Evolutionary conservation across 1,140 invertebrate genomes (phyloP).

Genomic region (Drosophila oshimai): DNA sequence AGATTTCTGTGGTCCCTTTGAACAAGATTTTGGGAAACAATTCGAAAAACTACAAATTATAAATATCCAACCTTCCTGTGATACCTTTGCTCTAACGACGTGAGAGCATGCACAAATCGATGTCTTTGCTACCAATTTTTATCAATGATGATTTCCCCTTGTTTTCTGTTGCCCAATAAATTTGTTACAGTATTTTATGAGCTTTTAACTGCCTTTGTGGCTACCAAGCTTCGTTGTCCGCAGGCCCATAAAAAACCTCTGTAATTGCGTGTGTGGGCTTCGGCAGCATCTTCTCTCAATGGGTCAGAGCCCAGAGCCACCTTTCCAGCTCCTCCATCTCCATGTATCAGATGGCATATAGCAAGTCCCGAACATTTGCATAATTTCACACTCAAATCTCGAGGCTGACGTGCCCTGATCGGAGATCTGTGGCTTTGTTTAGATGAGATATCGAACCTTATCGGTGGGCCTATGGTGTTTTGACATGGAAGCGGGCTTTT

Average conservation of each 20-base stretch:
- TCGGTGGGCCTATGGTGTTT: slow-evolving; percentile 40
- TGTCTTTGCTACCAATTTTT: neutral
- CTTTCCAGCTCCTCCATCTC: slow-evolving; percentile 25
- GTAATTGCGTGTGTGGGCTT: slow-evolving; percentile 58
- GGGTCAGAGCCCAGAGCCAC: no score
- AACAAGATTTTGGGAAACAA: no score
- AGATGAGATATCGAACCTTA: slow-evolving; percentile 24
- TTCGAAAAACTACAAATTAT: no score
- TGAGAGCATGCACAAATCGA: slow-evolving; percentile 20
- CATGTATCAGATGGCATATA: slow-evolving; percentile 12
- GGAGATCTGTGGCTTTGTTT: slow-evolving; percentile 25
- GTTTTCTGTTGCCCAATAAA: slow-evolving; percentile 61
- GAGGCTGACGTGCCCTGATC: slow-evolving; percentile 41
- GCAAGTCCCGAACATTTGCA: slow-evolving; percentile 57
- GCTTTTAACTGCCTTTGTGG: slow-evolving; percentile 77
- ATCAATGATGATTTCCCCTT: neutral
- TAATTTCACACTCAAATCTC: slow-evolving; percentile 68
- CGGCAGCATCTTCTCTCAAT: slow-evolving; percentile 7
- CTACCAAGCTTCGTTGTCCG: slow-evolving; percentile 65
- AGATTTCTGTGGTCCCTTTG: no score
- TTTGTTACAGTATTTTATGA: slow-evolving; percentile 77
- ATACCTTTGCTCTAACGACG: no score
- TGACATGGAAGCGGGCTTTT: slow-evolving; percentile 65
- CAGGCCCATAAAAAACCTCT: slow-evolving; percentile 45
- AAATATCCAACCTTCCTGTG: no score